Base-by-base conservation (phyloP, 2,113 vertebrate genomes). In the Smithornis capensis region DNA sequence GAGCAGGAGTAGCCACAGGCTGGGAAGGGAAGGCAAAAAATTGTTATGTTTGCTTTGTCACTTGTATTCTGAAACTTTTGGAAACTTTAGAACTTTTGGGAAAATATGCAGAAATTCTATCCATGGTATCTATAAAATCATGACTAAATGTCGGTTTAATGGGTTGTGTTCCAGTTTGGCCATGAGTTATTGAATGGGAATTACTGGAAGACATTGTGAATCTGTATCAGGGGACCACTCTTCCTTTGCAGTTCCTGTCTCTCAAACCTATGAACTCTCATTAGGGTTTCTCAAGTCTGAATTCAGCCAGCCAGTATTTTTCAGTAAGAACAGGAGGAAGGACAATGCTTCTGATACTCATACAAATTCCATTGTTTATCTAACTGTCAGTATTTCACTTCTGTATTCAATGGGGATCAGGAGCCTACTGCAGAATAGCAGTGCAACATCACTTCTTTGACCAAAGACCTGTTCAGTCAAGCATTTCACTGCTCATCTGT, bases 381-480 rank as follows among this genome's bases (percentile, higher is more conserved):
- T 90, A 59, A 50, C 76, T 84, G 80, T 69, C 87, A 92, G 28
- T 44, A 45, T 65, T 64, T 24, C 47, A 50, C 49, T 69, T 86
- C 83, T 71, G n/a, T 59, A 64, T 71, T 87, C 77, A 87, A 0
- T n/a, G 50, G 40, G 35, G 49, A 49, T 79, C 74, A 79, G 83
- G 64, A 91, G 35, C 42, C 52, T 86, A 19, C 75, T 92, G 68
- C 64, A 83, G 85, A 71, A 84, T 10, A 89, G 31, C 93, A 91
- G 10, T 33, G 75, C 55, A 90, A 60, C 83, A 50, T 63, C 75
- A 83, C 53, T 76, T 79, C 12, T 79, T 85, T 85, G 90, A 95
- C 87, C 82, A 70, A 74, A 86, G 71, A 42, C 87, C 64, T 95
- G 67, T 40, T 95, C 92, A 86, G 75, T 88, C 87, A 88, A 83